phyloP scores from a whole-genome alignment of 1,140 invertebrate genomes.

The Ostrea denselamellosa region DNA sequence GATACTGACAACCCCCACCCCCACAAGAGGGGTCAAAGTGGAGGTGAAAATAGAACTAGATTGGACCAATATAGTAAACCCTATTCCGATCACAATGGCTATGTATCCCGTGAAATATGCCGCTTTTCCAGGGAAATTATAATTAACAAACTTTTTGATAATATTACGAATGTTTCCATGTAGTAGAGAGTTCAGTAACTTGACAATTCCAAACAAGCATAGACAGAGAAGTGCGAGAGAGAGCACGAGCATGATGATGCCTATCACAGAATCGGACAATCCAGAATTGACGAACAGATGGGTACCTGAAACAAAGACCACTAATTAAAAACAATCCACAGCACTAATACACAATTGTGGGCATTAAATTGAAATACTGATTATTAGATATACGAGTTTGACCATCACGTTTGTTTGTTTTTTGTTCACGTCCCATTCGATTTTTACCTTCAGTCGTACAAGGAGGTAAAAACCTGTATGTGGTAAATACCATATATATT shows the following conservation, averaged over 20 bases:
- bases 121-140: constrained; percentile 79
- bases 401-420: too few relatives aligned
- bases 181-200: constrained; percentile 80
- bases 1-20: constrained; percentile 82
- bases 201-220: constrained; percentile 83
- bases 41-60: constrained; percentile 84
- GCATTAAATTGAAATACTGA: too few relatives aligned
- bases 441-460: too few relatives aligned
- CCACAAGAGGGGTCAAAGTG: constrained; percentile 83
- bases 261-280: constrained; percentile 77
- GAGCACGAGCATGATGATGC: constrained; percentile 78
- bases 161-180: constrained; percentile 79
- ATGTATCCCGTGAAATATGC: constrained; percentile 80
- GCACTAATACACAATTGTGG: too few relatives aligned
- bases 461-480: too few relatives aligned
- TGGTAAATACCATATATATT: too few relatives aligned
- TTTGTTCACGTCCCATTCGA: too few relatives aligned
- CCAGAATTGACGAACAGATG: constrained; percentile 50
- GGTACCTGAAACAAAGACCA: constrained; percentile 50
- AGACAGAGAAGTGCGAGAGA: constrained; percentile 80
- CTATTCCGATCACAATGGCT: constrained; percentile 82
- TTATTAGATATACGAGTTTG: too few relatives aligned
- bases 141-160: constrained; percentile 81
- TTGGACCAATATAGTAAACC: constrained; percentile 83
- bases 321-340: background rate